Evolutionary conservation across 2,113 vertebrate genomes (phyloP).

Genomic region (Hippolais icterina): DNA sequence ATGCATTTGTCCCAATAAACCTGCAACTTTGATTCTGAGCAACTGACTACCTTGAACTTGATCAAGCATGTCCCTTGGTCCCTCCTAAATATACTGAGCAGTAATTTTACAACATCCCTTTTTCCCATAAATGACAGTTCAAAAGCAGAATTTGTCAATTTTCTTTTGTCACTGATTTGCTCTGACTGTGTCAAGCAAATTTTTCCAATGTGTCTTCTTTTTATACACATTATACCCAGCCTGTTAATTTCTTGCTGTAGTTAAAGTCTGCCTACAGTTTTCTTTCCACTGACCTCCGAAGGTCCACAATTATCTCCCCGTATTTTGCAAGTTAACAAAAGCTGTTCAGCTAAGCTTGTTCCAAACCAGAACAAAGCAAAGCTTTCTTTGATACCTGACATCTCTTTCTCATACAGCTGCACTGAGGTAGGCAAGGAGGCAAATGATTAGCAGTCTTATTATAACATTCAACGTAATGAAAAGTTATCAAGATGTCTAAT

Average conservation of each 20-base stretch:
- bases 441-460: neutral
- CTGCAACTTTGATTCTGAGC: neutral
- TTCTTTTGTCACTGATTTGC: neutral
- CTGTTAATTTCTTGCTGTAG: neutral
- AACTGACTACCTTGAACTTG: neutral
- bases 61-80: fast-evolving
- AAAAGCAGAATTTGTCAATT: neutral
- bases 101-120: neutral
- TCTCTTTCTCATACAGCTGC: neutral
- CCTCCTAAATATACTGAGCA: neutral
- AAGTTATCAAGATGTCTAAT: neutral
- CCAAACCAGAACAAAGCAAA: neutral
- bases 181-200: neutral
- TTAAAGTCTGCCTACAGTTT: neutral
- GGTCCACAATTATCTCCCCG: neutral
- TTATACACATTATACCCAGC: neutral
- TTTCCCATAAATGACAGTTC: neutral
- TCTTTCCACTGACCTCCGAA: neutral
- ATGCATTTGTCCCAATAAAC: neutral
- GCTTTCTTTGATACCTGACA: neutral
- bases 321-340: neutral
- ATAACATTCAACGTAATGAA: neutral
- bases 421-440: neutral
- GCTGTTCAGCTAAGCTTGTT: neutral
- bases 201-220: neutral